Percentiles rank a stretch among this genome's conserved stretches.
phyloP scores from a whole-genome alignment of 1,140 invertebrate species.

The Leptoteleia sp. region DNA sequence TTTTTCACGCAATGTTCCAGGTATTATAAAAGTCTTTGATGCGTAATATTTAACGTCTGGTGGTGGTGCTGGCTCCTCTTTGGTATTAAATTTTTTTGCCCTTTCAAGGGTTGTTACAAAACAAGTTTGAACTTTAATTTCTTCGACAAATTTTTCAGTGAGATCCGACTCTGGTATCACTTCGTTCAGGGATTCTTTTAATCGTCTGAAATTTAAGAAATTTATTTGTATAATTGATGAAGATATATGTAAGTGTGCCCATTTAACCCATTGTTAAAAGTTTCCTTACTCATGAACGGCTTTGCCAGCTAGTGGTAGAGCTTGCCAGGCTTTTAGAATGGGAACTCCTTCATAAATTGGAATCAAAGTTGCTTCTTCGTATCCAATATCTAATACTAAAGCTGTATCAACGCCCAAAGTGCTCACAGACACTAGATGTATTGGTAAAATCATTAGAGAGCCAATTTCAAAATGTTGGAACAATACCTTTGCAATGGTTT shows the following conservation, averaged over 20 bases:
- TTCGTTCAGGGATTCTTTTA: conserved; percentile 68
- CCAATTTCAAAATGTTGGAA: conserved; percentile 95
- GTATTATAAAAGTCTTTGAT: conserved; percentile 83
- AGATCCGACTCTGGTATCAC: conserved; percentile 77
- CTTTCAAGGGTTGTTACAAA: conserved; percentile 90
- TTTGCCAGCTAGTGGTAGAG: conserved; percentile 86
- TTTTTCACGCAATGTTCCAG: conserved; percentile 88
- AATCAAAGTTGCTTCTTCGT: conserved; percentile 89
- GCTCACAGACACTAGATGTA: conserved; percentile 89
- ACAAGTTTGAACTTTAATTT: conserved; percentile 88
- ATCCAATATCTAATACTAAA: conserved; percentile 93
- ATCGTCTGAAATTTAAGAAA: conserved; percentile 66
- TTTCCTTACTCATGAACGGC: conserved; percentile 85
- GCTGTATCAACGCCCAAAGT: conserved; percentile 89
- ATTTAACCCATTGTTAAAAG: too few relatives aligned
- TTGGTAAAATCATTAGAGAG: conserved; percentile 85
- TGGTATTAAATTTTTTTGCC: conserved; percentile 83
- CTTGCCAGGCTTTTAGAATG: conserved; percentile 89
- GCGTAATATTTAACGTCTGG: conserved; percentile 89
- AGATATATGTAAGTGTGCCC: too few relatives aligned
- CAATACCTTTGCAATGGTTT: conserved; percentile 94
- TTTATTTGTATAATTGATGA: too few relatives aligned
- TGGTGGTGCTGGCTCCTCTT: conserved; percentile 75
- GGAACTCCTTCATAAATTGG: conserved; percentile 93
- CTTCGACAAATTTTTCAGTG: conserved; percentile 84